phyloP scores from a whole-genome alignment of 2,113 vertebrate species.

The Nerophis ophidion region DNA sequence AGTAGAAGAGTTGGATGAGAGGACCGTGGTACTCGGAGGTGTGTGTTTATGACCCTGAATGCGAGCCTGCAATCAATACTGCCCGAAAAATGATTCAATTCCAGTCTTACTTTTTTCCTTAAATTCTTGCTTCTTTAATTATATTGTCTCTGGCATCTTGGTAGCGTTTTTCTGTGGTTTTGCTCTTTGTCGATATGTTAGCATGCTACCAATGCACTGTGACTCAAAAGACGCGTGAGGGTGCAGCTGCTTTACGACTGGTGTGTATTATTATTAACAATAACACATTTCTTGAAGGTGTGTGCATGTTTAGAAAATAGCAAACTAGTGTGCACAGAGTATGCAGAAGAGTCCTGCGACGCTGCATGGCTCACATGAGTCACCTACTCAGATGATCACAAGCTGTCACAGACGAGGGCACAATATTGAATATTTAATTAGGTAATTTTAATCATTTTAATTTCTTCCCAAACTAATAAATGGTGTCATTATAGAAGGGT shows the following conservation, averaged over 20 bases:
- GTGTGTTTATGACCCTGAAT: constrained; percentile 20
- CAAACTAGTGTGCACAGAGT: constrained; percentile 2
- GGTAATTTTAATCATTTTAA: background rate
- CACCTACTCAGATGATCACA: constrained; percentile 8
- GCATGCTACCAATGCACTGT: constrained; percentile 87
- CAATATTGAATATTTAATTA: constrained; percentile 21
- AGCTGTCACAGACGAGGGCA: constrained; percentile 17
- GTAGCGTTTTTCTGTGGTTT: constrained; percentile 79
- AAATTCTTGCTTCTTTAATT: constrained; percentile 26
- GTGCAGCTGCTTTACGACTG: constrained; percentile 22
- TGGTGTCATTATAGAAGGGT: constrained; percentile 14
- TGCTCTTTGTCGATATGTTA: constrained; percentile 89
- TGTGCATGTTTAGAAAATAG: constrained; percentile 12
- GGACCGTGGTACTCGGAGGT: constrained; percentile 38
- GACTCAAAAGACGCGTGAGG: constrained; percentile 59
- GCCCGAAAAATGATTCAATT: constrained; percentile 38
- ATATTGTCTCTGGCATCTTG: constrained; percentile 61
- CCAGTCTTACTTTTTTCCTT: constrained; percentile 18
- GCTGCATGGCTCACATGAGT: constrained; percentile 7
- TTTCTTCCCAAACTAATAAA: constrained; percentile 29
- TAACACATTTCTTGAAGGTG: constrained; percentile 26
- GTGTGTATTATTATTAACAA: constrained; percentile 10
- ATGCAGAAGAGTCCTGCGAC: constrained; percentile 19
- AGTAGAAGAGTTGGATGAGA: constrained; percentile 22
- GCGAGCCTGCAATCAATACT: constrained; percentile 5